phyloP scores from a whole-genome alignment of 2,797 vertebrate species.

The Smutsia temminckii region DNA sequence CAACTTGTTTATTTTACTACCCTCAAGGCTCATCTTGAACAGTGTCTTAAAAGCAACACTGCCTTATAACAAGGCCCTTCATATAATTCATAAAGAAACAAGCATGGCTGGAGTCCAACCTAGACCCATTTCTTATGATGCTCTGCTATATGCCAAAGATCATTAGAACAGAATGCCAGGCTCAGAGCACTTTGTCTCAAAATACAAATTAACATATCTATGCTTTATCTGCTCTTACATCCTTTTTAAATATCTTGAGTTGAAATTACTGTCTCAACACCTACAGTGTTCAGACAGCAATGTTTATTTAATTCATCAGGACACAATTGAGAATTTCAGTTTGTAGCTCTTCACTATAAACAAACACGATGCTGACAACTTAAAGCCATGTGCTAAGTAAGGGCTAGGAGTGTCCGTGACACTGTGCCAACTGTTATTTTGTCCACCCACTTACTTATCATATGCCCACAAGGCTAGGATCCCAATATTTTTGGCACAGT shows the following conservation, averaged over 20 bases:
- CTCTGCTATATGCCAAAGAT: not conserved
- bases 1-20: slow-evolving; percentile 4
- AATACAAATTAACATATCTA: not conserved
- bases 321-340: slow-evolving; percentile 1
- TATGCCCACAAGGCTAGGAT: not conserved
- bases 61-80: not conserved
- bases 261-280: not conserved
- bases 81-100: slow-evolving; percentile 36
- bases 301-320: not conserved
- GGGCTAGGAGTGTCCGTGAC: not conserved
- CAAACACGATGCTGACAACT: not conserved
- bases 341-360: not conserved
- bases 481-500: not conserved
- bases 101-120: not conserved
- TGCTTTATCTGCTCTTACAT: not conserved
- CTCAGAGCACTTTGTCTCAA: not conserved
- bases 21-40: not conserved
- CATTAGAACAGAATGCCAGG: not conserved
- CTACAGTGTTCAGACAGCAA: not conserved
- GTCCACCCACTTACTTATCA: not conserved
- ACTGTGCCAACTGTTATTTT: not conserved
- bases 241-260: not conserved
- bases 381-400: not conserved
- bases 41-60: not conserved
- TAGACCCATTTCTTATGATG: not conserved